Base-by-base conservation (phyloP, 2,888 invertebrate genomes). In the Monopis laevigella region DNA sequence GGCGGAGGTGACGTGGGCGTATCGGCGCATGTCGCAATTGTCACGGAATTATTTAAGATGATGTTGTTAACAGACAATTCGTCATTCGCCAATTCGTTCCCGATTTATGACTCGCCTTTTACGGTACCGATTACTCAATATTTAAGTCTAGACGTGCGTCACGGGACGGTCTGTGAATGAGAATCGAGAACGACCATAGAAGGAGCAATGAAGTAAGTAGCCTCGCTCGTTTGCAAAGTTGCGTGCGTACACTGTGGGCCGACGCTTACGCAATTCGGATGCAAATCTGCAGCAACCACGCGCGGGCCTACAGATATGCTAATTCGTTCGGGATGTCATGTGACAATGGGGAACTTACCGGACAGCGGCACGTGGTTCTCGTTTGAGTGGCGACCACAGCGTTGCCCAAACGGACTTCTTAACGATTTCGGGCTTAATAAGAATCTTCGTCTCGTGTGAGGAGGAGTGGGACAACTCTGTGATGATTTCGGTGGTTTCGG, bases 381-480 rank as follows among this genome's bases (percentile, higher is more conserved):
- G 55, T 82, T 80, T 58, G 65, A 82, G 63, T 82, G 59, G 49
- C 78, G 65, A 32, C 61, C 59, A 41, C 68, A 59, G 48, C 85
- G 74, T 45, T 83, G 83, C 2, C 85, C 84, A 56, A 92, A 89
- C n/a, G 92, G 90, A 65, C 88, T 92, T 46, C 90, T 83, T 46
- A 93, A 70, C 18, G 88, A 88, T 65, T 91, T 92, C 7, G 92
- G 89, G 55, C 90, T 92, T 34, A 92, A 84, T 72, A 93, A 91
- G 73, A 92, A 90, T 70, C 89, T 87, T 65, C 90, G 86, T 52
- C 91, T 84, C 1, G 75, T 82, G 53, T 88, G 88, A 0, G 90
- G 90, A 34, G 93, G 92, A 38, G 92, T 92, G 34, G 92, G 92
- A 58, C 92, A 92, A 78, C 89, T 89, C 65, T 90, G 64, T 71